Conservation (phyloP, 2,888 invertebrate genomes). For the Mystacides longicornis region DNA sequence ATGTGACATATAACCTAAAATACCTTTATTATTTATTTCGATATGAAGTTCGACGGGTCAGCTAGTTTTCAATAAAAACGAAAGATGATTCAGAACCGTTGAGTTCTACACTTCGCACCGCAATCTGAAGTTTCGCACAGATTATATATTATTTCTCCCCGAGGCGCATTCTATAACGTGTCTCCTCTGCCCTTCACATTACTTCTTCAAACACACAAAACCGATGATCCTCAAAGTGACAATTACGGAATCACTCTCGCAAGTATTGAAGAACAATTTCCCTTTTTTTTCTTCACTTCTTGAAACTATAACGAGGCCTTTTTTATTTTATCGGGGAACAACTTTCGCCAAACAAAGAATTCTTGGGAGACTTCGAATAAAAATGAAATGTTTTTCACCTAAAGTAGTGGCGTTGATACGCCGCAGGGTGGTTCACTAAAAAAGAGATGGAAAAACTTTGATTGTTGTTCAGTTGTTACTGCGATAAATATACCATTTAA, state of each 20-base stretch:
- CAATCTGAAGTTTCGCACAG: too few species aligned
- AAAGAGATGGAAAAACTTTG: conserved; percentile 2
- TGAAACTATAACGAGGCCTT: conserved; percentile 1
- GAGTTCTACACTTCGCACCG: too few species aligned
- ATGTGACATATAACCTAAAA: too few species aligned
- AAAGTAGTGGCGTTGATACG: neutral
- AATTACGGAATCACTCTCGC: neutral
- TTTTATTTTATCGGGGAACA: conserved; percentile 1
- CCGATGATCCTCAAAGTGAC: conserved; percentile 1
- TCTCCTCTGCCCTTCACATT: too few species aligned
- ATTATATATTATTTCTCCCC: too few species aligned
- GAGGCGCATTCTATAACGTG: too few species aligned
- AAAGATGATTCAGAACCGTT: too few species aligned
- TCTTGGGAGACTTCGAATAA: neutral
- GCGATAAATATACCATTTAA: neutral
- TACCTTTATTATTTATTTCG: too few species aligned
- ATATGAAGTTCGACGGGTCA: too few species aligned
- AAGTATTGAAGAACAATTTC: neutral
- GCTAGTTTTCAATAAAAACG: too few species aligned
- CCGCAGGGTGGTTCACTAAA: neutral
- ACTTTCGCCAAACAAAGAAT: neutral
- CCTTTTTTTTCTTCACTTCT: neutral
- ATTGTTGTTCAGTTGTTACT: neutral
- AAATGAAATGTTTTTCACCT: neutral
- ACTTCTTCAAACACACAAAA: too few species aligned